These are phyloP conservation scores for Drosophila macrothrix DNA, from an alignment of 2,888 invertebrate genomes.

Conservation along the genomic window DNA sequence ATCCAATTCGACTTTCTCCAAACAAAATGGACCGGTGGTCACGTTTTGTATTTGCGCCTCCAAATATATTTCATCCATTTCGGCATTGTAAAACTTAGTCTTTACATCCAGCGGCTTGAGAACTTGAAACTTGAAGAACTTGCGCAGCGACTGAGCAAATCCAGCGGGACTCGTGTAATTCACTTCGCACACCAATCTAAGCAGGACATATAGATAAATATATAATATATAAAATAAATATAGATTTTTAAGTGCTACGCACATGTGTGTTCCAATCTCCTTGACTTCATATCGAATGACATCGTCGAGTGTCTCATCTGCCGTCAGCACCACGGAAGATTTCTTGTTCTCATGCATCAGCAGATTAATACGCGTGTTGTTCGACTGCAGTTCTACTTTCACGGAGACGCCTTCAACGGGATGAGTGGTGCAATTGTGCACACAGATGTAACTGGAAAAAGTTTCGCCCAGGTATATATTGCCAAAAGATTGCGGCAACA, in stretches of 20 bases:
- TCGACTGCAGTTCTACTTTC: conserved; percentile 97
- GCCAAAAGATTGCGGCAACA: conserved; percentile 98
- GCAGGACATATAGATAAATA: conserved; percentile 1
- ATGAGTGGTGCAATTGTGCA: conserved; percentile 97
- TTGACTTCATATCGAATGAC: conserved; percentile 99
- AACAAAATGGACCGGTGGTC: conserved; percentile 95
- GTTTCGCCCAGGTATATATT: conserved; percentile 98
- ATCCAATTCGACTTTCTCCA: conserved; percentile 97
- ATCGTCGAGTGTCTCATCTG: conserved; percentile 95
- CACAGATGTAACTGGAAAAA: conserved; percentile 98
- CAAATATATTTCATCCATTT: conserved; percentile 90
- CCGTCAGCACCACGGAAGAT: conserved; percentile 87
- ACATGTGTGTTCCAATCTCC: conserved; percentile 99
- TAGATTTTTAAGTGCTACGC: conserved; percentile 74
- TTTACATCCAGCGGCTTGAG: conserved; percentile 99
- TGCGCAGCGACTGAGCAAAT: conserved; percentile 94
- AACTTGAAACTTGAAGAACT: conserved; percentile 99
- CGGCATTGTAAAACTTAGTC: conserved; percentile 98
- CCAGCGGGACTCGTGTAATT: conserved; percentile 92
- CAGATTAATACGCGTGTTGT: conserved; percentile 93
- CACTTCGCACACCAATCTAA: conserved; percentile 97
- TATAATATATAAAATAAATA: not conserved
- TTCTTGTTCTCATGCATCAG: conserved; percentile 90
- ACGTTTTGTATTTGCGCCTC: conserved; percentile 96
- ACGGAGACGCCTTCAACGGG: conserved; percentile 86